Conservation (phyloP, 2,113 vertebrate genomes). For the Odocoileus virginianus region DNA sequence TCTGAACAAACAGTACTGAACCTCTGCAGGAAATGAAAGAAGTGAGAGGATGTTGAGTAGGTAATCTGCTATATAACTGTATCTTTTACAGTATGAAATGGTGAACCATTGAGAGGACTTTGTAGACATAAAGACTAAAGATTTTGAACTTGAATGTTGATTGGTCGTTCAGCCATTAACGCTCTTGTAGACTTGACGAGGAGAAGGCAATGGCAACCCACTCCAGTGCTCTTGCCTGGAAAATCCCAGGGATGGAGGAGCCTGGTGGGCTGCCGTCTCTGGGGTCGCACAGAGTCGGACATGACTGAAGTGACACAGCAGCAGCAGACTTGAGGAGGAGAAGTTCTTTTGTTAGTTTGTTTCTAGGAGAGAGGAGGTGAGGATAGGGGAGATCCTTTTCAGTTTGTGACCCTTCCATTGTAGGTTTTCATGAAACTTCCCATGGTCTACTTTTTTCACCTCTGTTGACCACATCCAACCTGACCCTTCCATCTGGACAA, state of each 20-base stretch:
- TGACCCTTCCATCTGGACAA: not conserved
- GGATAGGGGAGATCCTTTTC: not conserved
- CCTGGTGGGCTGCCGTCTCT: too few relatives aligned
- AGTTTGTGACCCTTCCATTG: not conserved
- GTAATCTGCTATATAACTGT: not conserved
- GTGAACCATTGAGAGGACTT: not conserved
- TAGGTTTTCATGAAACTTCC: not conserved
- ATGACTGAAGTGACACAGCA: too few relatives aligned
- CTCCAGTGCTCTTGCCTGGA: too few relatives aligned
- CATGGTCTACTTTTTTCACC: not conserved
- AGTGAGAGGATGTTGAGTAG: not conserved
- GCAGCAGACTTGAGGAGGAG: not conserved
- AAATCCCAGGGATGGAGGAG: too few relatives aligned
- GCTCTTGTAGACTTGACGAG: not conserved
- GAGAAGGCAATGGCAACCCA: not conserved
- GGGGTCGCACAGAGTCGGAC: too few relatives aligned
- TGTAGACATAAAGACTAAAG: not conserved
- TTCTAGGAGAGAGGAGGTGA: not conserved
- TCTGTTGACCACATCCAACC: not conserved
- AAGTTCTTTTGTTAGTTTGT: not conserved
- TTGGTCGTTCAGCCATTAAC: not conserved
- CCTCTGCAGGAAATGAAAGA: not conserved
- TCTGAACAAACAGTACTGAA: not conserved
- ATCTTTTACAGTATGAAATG: not conserved
- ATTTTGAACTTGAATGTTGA: not conserved